phyloP scores from a whole-genome alignment of 2,113 vertebrate species.

The Cricetomys ansorgei region DNA sequence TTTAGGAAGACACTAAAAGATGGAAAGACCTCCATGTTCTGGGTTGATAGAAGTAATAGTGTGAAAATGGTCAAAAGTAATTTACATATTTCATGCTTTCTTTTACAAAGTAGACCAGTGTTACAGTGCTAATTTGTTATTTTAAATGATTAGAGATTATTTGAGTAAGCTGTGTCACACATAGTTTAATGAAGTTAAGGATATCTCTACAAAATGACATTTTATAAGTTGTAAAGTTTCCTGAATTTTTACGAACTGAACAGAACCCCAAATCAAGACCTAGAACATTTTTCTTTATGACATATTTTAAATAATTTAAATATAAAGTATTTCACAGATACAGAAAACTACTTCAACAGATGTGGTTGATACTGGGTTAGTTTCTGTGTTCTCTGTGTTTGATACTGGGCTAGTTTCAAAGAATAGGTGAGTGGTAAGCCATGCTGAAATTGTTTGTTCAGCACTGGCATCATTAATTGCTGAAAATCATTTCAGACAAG shows the following conservation, averaged over 20 bases:
- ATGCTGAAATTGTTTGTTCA: not conserved
- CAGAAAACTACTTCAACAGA: not conserved
- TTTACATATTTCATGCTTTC: not conserved
- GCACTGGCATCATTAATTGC: not conserved
- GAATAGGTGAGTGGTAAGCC: not conserved
- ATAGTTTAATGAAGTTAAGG: not conserved
- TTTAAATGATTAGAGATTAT: not conserved
- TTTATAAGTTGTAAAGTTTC: not conserved
- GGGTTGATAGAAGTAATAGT: not conserved
- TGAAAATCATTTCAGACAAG: not conserved
- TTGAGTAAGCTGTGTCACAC: not conserved
- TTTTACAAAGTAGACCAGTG: not conserved
- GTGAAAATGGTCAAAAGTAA: not conserved
- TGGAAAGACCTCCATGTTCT: not conserved
- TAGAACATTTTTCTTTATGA: not conserved
- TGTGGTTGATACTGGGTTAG: not conserved
- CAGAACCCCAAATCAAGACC: not conserved
- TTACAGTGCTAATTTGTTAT: not conserved
- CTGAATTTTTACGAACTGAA: not conserved
- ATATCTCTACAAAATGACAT: not conserved
- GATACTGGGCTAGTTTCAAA: not conserved
- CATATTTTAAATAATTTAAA: not conserved
- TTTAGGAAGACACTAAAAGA: not conserved
- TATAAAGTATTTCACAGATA: not conserved
- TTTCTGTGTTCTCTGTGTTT: not conserved